phyloP scores from a whole-genome alignment of 2,888 invertebrate genomes.

The Thymelicus lineola region DNA sequence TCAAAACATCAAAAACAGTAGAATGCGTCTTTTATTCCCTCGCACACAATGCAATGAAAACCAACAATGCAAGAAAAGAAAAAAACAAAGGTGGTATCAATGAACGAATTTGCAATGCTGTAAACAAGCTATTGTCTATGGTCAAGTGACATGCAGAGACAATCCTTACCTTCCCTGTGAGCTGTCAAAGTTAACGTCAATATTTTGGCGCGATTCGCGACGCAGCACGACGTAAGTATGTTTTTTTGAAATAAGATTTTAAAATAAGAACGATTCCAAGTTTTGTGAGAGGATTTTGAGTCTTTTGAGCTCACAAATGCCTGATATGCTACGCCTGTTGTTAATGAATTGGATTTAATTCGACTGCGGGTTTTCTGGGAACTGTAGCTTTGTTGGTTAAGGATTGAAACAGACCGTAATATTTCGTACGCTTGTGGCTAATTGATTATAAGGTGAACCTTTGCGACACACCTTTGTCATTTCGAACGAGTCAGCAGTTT shows the following conservation, averaged over 20 bases:
- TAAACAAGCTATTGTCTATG: conserved; percentile 53
- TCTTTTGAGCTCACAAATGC: conserved; percentile 52
- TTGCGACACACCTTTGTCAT: conserved; percentile 32
- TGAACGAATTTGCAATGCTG: conserved; percentile 57
- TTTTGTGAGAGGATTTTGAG: conserved; percentile 38
- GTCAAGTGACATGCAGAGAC: conserved; percentile 46
- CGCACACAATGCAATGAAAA: conserved; percentile 36
- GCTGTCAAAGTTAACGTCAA: conserved; percentile 56
- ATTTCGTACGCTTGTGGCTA: conserved; percentile 60
- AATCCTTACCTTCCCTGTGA: conserved; percentile 45
- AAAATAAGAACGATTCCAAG: conserved; percentile 43
- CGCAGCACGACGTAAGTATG: conserved; percentile 63
- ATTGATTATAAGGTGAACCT: conserved; percentile 72
- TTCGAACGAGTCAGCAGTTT: conserved; percentile 18
- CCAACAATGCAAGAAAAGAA: conserved; percentile 26
- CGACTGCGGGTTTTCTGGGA: conserved; percentile 61
- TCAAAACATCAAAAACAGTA: conserved; percentile 25
- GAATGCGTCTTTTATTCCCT: conserved; percentile 18
- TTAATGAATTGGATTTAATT: conserved; percentile 68
- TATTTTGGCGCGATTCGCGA: conserved; percentile 76
- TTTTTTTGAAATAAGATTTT: conserved; percentile 30
- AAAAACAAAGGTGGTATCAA: conserved; percentile 26
- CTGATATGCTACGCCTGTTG: conserved; percentile 65
- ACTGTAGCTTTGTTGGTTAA: conserved; percentile 40
- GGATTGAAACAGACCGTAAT: conserved; percentile 17